Evolutionary conservation across 2,113 vertebrate species (phyloP).

Genomic region (Hypanus sabinus): DNA sequence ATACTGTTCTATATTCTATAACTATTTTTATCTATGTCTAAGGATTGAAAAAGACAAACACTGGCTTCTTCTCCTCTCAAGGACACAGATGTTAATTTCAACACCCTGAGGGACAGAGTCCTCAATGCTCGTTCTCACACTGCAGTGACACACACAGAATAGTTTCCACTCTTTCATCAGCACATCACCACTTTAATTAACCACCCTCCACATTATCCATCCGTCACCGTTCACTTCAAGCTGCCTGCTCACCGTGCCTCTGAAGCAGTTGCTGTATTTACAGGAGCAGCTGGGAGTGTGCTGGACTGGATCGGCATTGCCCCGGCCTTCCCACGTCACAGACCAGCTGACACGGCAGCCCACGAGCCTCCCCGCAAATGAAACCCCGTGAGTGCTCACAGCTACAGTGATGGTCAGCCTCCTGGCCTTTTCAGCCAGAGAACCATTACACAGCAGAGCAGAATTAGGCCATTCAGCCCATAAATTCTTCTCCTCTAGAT

Average conservation of each 20-base stretch:
- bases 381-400: too few relatives aligned
- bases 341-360: too few relatives aligned
- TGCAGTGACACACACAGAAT: neutral
- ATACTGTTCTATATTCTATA: too few relatives aligned
- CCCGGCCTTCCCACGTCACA: too few relatives aligned
- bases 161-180: constrained; percentile 2
- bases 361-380: too few relatives aligned
- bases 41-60: neutral
- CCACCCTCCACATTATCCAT: neutral
- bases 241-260: neutral
- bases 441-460: too few relatives aligned
- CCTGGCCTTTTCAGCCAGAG: too few relatives aligned
- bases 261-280: neutral
- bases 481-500: too few relatives aligned
- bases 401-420: too few relatives aligned
- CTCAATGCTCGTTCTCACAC: neutral
- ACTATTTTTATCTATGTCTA: neutral
- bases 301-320: neutral
- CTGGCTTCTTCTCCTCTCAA: neutral
- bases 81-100: neutral
- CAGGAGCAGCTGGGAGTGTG: neutral
- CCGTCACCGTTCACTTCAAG: neutral
- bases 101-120: neutral
- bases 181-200: neutral
- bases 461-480: too few relatives aligned